Conservation (phyloP, 2,888 invertebrate genomes). For the Diabrotica balteata region DNA sequence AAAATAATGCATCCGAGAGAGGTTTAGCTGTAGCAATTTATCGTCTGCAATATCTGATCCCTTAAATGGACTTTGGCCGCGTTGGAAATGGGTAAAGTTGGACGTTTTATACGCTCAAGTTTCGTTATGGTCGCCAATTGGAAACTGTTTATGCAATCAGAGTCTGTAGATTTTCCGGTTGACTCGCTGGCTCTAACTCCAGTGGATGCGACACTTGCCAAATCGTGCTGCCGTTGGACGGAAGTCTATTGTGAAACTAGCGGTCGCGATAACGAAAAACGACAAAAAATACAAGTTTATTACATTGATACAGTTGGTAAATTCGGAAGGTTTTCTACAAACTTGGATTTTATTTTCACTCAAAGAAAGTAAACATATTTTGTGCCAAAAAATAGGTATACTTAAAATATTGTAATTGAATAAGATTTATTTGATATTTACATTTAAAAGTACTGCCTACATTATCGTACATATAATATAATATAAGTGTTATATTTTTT, state of each 20-base stretch:
- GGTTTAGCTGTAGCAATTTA: slow-evolving; percentile 45
- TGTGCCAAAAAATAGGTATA: too few relatives aligned
- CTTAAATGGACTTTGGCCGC: slow-evolving; percentile 47
- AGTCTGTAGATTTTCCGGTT: slow-evolving; percentile 49
- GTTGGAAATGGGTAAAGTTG: slow-evolving; percentile 47
- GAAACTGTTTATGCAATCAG: slow-evolving; percentile 51
- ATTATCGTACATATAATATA: too few relatives aligned
- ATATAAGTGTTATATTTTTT: too few relatives aligned
- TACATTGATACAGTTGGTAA: too few relatives aligned
- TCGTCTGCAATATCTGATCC: slow-evolving; percentile 46
- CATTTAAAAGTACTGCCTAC: too few relatives aligned
- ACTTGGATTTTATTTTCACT: too few relatives aligned
- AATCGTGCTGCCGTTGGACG: slow-evolving; percentile 26
- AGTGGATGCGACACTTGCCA: slow-evolving; percentile 35
- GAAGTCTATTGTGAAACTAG: slow-evolving; percentile 17
- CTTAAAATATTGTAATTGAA: too few relatives aligned
- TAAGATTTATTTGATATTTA: too few relatives aligned
- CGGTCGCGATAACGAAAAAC: slow-evolving; percentile 6
- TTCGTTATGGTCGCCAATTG: slow-evolving; percentile 49
- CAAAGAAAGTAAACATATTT: too few relatives aligned
- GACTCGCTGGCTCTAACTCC: slow-evolving; percentile 39
- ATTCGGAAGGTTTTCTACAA: too few relatives aligned
- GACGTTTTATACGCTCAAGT: slow-evolving; percentile 48
- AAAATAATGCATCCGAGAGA: slow-evolving; percentile 45
- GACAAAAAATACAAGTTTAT: too few relatives aligned